Evolutionary conservation across 1,140 invertebrate species (phyloP), one percentile per base, ranked within the genome.

Genomic region (Drosophila aff.): DNA sequence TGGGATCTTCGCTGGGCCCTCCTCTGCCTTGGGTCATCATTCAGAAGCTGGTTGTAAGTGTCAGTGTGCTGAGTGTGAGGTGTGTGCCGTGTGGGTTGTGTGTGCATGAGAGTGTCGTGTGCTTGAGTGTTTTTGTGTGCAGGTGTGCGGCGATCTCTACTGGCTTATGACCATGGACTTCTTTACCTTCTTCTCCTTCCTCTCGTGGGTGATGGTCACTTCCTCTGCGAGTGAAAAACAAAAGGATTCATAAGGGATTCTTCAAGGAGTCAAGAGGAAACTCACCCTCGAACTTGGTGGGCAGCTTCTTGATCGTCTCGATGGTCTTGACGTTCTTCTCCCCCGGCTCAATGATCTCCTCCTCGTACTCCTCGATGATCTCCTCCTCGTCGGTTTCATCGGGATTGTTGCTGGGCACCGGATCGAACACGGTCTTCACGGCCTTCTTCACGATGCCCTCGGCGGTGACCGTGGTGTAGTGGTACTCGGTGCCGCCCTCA

Each of bases 381-480:
- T 93, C 92, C 69, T 93, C 92, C 59, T 93, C 92, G 53, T 92
- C 91, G 41, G 84, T 82, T 18, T 92, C 90, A 13, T 92, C 91
- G 41, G 78, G 91, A 66, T 91, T 82, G 44, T 18, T 44, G 62
- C 61, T 80, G 36, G 91, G 83, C 64, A 92, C 91, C 0, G 92
- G 92, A 81, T 93, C 92, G 58, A 57, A 93, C 18, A 93, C 85
- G 10, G 92, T 92, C 76, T 92, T 92, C 8, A 71, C 64, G 13
- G 92, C 91, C 89, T 92, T 92, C 91, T 92, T 92, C 21, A 92
- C 92, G 55, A 92, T 92, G 47, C 92, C 92, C 65, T 92, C 87
- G 23, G 91, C 57, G 36, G 92, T 92, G 5, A 92, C 92, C 1
- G 92, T 92, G 65, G 92, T 92, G 50, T 92, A 92, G 57, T 91